Evolutionary conservation across 1,140 invertebrate genomes (phyloP), one percentile per base, ranked within the genome.

Genomic region (Globodera rostochiensis): DNA sequence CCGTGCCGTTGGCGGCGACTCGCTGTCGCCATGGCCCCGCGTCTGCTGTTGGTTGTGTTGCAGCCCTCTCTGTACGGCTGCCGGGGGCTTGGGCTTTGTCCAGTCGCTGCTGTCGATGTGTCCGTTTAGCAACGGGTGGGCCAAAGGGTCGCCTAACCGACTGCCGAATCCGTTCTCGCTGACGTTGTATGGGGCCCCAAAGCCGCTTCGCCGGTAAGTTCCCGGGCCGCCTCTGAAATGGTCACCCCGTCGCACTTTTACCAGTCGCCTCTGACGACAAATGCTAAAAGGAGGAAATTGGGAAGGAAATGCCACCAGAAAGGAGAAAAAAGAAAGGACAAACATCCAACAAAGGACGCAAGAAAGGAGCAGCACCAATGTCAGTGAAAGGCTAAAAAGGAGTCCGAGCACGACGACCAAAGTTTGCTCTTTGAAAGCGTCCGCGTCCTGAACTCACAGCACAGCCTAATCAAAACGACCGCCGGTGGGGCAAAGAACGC

Each of bases 331-430:
- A 7, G 50, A 53, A 5, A 36, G 36, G 1, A 19, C 57, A 13
- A 60, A 60, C 57, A 15, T 60, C 25, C 25, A 83, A 81, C 81
- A 82, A 4, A 82, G 66, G 70, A 69, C 11, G 9, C 45, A 70
- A n/a, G 49, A 45, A 11, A 78, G 25, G n/a, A 78, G 13, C 6
- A 77, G 60, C 15, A 77, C 25, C 3, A 77, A n/a, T 25, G 82
- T 57, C 57, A 81, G 5, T 4, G 50, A 46, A 47, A 82, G 9
- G 15, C 19, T n/a, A n/a, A 73, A 67, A 36, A 81, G 67, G 19
- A 83, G 64, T 21, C 25, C 81, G n/a, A 82, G 66, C 46, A 83
- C 53, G 47, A 82, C 80, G 25, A 71, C 80, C 81, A 79, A 81
- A 64, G 77, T 45, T n/a, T 64, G 50, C 3, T 5, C 50, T 13